Conservation (phyloP, 2,888 invertebrate species). For the Barypeithes pellucidus region DNA sequence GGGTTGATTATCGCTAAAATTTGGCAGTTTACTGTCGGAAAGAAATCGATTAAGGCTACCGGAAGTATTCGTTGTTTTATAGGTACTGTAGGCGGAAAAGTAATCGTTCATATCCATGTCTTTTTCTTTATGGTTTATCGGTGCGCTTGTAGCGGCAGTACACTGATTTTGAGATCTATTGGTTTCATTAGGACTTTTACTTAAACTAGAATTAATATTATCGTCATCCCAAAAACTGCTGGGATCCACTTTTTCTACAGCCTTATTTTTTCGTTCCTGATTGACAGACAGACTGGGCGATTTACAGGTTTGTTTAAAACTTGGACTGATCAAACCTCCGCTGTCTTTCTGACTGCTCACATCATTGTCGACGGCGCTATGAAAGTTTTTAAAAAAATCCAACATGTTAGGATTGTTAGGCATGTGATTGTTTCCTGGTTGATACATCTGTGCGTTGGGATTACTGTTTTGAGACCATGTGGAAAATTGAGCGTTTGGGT, state of each 20-base stretch:
- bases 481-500: conserved; percentile 2
- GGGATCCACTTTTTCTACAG: background rate
- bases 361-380: background rate
- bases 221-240: background rate
- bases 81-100: background rate
- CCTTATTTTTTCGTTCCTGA: background rate
- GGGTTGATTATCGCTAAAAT: background rate
- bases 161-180: conserved; percentile 1
- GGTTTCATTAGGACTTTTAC: background rate
- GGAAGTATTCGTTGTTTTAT: background rate
- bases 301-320: background rate
- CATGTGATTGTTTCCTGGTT: background rate
- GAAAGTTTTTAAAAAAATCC: background rate
- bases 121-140: background rate
- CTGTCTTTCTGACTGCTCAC: background rate
- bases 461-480: conserved; percentile 7
- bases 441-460: conserved; percentile 7
- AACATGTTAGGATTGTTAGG: conserved; percentile 3
- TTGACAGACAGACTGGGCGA: background rate
- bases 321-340: background rate
- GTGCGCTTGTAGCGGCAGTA: background rate
- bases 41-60: background rate
- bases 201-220: background rate
- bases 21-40: background rate
- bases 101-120: conserved; percentile 10